phyloP scores from a whole-genome alignment of 2,113 vertebrate genomes.

The Toxotes jaculatrix region DNA sequence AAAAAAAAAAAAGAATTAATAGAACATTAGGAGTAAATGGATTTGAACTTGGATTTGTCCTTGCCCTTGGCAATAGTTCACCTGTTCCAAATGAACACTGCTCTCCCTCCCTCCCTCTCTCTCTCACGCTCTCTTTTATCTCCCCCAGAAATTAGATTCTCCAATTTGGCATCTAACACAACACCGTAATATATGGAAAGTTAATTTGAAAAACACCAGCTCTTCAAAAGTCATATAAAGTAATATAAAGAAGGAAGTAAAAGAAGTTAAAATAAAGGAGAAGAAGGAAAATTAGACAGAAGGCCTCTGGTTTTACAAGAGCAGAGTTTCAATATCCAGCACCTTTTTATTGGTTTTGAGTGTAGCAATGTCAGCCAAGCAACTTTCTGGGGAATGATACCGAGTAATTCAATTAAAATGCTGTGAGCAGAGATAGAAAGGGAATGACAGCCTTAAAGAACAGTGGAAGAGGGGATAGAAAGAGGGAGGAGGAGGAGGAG shows the following conservation, averaged over 20 bases:
- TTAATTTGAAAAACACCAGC: constrained; percentile 32
- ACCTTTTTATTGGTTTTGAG: constrained; percentile 62
- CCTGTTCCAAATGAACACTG: constrained; percentile 68
- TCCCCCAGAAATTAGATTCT: constrained; percentile 61
- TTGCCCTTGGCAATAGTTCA: constrained; percentile 71
- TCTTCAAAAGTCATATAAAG: constrained; percentile 36
- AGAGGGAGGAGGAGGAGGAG: not conserved
- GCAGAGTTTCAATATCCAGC: constrained; percentile 46
- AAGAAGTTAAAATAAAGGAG: constrained; percentile 9
- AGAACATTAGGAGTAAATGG: constrained; percentile 79
- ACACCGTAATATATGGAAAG: constrained; percentile 31
- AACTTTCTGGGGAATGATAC: constrained; percentile 69
- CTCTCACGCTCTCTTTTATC: constrained; percentile 42
- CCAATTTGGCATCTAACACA: constrained; percentile 60
- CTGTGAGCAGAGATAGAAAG: constrained; percentile 41
- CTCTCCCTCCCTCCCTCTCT: constrained; percentile 45
- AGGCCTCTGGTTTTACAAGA: constrained; percentile 33
- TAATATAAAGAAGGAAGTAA: constrained; percentile 12
- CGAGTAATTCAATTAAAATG: constrained; percentile 75
- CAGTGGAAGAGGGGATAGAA: constrained; percentile 22
- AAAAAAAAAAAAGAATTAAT: constrained; percentile 74
- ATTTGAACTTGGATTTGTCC: constrained; percentile 72
- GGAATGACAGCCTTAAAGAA: constrained; percentile 52
- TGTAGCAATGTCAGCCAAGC: constrained; percentile 63
- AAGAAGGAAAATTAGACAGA: constrained; percentile 5